phyloP scores from a whole-genome alignment of 2,797 vertebrate species.

The Mormyrops attenuatus region DNA sequence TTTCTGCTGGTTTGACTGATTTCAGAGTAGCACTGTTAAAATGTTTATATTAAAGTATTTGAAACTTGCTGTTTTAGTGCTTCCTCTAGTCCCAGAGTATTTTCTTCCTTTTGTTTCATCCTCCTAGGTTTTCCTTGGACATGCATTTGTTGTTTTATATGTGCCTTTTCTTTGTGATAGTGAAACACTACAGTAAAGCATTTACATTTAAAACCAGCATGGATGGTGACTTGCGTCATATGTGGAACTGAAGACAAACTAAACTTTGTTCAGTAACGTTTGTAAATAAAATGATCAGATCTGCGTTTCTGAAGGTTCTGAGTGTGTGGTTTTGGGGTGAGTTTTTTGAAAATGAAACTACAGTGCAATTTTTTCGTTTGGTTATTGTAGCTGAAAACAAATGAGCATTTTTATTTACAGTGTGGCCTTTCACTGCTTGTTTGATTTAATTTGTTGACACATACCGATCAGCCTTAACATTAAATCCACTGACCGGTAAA shows the following conservation, averaged over 20 bases:
- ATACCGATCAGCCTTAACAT: not conserved
- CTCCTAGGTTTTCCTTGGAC: slow-evolving; percentile 25
- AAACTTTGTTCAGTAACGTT: slow-evolving; percentile 45
- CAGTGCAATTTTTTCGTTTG: not conserved
- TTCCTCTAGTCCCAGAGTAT: slow-evolving; percentile 24
- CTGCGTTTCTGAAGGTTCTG: slow-evolving; percentile 17
- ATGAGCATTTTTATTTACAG: not conserved
- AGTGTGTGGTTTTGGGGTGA: not conserved
- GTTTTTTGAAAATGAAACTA: not conserved
- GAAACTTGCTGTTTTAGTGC: slow-evolving; percentile 40
- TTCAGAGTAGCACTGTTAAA: slow-evolving; percentile 30
- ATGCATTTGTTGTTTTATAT: slow-evolving; percentile 40
- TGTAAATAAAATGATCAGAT: slow-evolving; percentile 68
- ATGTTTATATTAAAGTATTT: slow-evolving; percentile 33
- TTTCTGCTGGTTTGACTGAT: slow-evolving; percentile 35
- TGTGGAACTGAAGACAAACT: slow-evolving; percentile 40
- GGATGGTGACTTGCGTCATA: slow-evolving; percentile 36
- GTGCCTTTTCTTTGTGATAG: slow-evolving; percentile 54
- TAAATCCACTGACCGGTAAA: not conserved
- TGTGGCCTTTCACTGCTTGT: not conserved
- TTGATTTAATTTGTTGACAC: not conserved
- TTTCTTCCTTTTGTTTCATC: slow-evolving; percentile 37
- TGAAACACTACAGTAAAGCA: slow-evolving; percentile 46
- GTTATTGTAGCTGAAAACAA: not conserved
- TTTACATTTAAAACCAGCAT: slow-evolving; percentile 49